Percentiles rank a stretch among this genome's conserved stretches.
Conservation (phyloP, 2,888 invertebrate species). For the Sericinus montela region DNA sequence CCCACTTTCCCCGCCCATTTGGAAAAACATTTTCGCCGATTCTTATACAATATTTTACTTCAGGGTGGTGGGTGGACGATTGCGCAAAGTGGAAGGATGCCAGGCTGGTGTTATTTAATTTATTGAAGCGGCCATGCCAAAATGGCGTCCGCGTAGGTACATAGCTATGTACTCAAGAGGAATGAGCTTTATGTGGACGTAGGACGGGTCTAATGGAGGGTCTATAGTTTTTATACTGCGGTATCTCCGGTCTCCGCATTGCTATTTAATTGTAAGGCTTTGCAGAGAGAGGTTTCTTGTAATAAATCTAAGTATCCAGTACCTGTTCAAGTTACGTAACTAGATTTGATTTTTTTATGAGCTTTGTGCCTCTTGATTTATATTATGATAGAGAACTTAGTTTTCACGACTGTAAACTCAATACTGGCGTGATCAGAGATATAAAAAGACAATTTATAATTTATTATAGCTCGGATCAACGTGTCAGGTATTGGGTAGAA, state of each 20-base stretch:
- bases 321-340: no score
- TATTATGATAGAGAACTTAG: no score
- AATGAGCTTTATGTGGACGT: conserved; percentile 1
- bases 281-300: not conserved
- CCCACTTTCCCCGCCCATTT: conserved; percentile 25
- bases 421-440: no score
- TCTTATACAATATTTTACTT: conserved; percentile 44
- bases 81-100: conserved; percentile 42
- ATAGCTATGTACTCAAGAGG: not conserved
- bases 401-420: no score
- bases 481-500: no score
- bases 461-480: no score
- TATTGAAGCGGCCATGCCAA: conserved; percentile 28
- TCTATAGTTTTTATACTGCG: conserved; percentile 8
- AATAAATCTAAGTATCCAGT: not conserved
- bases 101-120: conserved; percentile 62
- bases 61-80: conserved; percentile 58
- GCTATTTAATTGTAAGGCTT: not conserved
- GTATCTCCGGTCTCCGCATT: conserved; percentile 3
- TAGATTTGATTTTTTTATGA: not conserved
- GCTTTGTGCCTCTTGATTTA: no score
- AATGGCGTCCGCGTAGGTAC: conserved; percentile 6
- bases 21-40: conserved; percentile 20
- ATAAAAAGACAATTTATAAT: no score
- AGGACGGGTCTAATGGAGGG: not conserved